Conservation (phyloP, 2,888 invertebrate species). For the Tuta absoluta region DNA sequence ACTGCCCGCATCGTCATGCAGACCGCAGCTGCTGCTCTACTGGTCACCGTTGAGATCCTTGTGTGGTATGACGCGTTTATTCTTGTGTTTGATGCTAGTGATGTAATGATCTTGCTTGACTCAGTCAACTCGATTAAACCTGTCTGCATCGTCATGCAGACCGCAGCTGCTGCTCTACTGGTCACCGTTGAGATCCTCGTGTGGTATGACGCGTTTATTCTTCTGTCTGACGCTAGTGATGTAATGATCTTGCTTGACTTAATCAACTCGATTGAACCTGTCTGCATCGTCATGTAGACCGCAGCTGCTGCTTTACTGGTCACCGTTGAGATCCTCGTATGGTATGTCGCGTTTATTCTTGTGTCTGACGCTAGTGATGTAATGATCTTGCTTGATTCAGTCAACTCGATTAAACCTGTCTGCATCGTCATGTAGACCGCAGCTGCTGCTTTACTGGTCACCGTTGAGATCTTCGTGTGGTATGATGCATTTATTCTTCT, state of each 20-base stretch:
- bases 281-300: slow-evolving; percentile 50
- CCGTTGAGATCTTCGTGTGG: slow-evolving; percentile 72
- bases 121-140: too few species aligned
- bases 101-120: too few species aligned
- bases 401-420: too few species aligned
- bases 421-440: slow-evolving; percentile 51
- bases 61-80: slow-evolving; percentile 54
- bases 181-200: slow-evolving; percentile 71
- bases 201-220: slow-evolving; percentile 48
- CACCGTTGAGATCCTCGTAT: slow-evolving; percentile 70
- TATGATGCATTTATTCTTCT: slow-evolving; percentile 33
- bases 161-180: slow-evolving; percentile 57
- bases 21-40: slow-evolving; percentile 56
- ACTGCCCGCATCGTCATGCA: slow-evolving; percentile 52
- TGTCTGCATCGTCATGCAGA: slow-evolving; percentile 48
- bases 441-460: slow-evolving; percentile 63
- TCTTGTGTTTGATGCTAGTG: too few species aligned
- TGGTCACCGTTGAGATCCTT: slow-evolving; percentile 70
- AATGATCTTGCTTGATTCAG: too few species aligned
- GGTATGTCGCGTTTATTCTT: slow-evolving; percentile 45
- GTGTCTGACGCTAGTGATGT: too few species aligned
- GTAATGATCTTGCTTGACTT: too few species aligned
- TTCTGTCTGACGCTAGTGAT: too few species aligned
- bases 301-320: slow-evolving; percentile 61
- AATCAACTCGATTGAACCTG: too few species aligned